Evolutionary conservation across 2,888 invertebrate genomes (phyloP).

Genomic region (Sarcophaga caerulescens): DNA sequence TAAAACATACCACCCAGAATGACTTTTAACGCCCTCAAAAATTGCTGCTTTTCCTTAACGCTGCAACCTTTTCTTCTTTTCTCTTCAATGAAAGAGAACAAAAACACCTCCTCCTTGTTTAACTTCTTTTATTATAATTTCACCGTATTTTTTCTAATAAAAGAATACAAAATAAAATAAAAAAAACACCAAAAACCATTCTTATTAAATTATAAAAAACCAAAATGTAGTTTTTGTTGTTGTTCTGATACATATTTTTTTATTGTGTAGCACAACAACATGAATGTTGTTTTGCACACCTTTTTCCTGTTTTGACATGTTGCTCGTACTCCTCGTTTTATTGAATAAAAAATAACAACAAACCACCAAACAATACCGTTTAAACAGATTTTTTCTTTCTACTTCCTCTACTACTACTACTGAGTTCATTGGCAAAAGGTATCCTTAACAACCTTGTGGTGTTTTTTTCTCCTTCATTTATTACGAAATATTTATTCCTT

Average conservation of each 20-base stretch:
- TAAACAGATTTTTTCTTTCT: conserved; percentile 31
- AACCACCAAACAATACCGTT: conserved; percentile 49
- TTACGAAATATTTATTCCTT: not conserved
- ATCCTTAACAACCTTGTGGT: conserved; percentile 57
- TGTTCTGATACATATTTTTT: conserved; percentile 8
- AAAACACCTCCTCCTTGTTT: conserved; percentile 59
- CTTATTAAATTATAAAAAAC: conserved; percentile 65
- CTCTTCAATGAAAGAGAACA: conserved; percentile 12
- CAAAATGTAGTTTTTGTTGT: conserved; percentile 11
- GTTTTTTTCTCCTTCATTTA: not conserved
- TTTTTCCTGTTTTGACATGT: conserved; percentile 67
- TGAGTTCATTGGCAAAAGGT: not conserved
- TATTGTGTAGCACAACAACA: conserved; percentile 49
- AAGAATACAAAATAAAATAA: not conserved
- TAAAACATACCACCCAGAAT: conserved; percentile 50
- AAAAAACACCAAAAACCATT: not conserved
- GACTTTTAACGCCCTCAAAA: conserved; percentile 53
- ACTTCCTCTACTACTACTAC: not conserved
- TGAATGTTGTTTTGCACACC: conserved; percentile 65
- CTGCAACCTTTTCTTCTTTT: too few relatives aligned
- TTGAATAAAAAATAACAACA: conserved; percentile 25
- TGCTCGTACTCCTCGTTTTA: conserved; percentile 21
- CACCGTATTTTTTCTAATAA: conserved; percentile 5
- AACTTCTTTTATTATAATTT: conserved; percentile 45
- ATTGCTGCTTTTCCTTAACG: conserved; percentile 13